A percentile compares a stretch with the other conserved stretches of the same genome.
phyloP scores from a whole-genome alignment of 2,888 invertebrate genomes.

The Lasioglossum pauxillum region DNA sequence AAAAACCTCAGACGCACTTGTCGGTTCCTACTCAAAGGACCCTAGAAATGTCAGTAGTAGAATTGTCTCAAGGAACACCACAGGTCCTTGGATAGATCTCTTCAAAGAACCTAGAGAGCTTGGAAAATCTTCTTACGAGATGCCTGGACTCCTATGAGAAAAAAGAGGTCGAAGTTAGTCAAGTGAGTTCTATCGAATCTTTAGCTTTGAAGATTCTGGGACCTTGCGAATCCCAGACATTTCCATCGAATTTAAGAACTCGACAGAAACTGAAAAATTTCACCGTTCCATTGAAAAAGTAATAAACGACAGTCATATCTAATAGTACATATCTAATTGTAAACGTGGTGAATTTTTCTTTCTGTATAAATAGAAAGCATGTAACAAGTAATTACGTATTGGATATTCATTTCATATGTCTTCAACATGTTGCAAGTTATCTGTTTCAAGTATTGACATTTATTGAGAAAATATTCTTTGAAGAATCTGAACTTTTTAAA shows the following conservation, averaged over 20 bases:
- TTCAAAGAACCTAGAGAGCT: neutral
- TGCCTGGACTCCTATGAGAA: neutral
- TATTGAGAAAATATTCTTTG: neutral
- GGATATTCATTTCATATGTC: neutral
- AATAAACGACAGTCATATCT: neutral
- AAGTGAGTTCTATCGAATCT: neutral
- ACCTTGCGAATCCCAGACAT: neutral
- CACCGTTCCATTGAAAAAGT: neutral
- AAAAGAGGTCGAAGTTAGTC: neutral
- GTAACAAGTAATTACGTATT: neutral
- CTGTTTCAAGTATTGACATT: neutral
- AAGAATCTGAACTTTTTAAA: neutral
- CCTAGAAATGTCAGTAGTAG: neutral
- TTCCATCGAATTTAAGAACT: neutral
- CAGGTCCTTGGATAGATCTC: neutral
- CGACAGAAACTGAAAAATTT: neutral
- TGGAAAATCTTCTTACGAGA: neutral
- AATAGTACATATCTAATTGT: neutral
- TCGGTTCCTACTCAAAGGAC: neutral
- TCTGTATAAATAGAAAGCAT: neutral
- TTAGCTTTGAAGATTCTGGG: neutral
- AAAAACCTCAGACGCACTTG: neutral
- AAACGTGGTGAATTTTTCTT: neutral
- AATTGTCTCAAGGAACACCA: neutral
- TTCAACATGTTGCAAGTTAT: too few relatives aligned